These are phyloP conservation scores for Octopus sinensis DNA, from an alignment of 1,140 invertebrate species.

Conservation along the genomic window DNA sequence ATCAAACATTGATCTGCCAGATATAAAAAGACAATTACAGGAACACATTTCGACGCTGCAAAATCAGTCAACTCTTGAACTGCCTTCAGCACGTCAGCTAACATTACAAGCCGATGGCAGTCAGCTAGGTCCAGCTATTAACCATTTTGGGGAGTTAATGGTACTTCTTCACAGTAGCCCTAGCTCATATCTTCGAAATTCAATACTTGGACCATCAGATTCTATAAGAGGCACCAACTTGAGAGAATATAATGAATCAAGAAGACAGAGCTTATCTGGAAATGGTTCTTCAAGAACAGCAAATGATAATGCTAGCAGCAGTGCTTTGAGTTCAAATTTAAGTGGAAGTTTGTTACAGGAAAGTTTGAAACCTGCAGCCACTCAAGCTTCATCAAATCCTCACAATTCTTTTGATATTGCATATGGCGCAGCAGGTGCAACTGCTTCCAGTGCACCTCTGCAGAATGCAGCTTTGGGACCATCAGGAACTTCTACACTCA, in stretches of 20 bases:
- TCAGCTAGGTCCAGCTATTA: constrained; percentile 38
- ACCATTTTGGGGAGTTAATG: constrained; percentile 43
- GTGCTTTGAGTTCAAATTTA: too few species aligned
- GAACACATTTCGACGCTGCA: constrained; percentile 40
- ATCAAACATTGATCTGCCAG: constrained; percentile 45
- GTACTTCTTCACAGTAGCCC: constrained; percentile 11
- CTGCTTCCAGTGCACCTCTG: too few species aligned
- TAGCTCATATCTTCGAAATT: background rate
- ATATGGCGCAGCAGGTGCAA: too few species aligned
- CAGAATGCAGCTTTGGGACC: too few species aligned
- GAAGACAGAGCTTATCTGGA: too few species aligned
- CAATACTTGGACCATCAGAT: background rate
- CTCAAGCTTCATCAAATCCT: too few species aligned
- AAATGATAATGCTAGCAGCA: too few species aligned
- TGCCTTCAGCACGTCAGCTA: constrained; percentile 25
- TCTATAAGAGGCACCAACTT: background rate
- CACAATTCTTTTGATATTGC: too few species aligned
- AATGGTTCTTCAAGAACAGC: too few species aligned
- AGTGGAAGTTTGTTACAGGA: too few species aligned
- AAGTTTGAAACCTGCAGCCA: too few species aligned
- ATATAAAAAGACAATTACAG: constrained; percentile 43
- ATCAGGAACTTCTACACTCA: too few species aligned
- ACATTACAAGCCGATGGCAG: constrained; percentile 31
- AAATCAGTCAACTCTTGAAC: constrained; percentile 32
- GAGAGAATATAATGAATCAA: background rate